Evolutionary conservation across 2,888 invertebrate genomes (phyloP), one percentile per base, ranked within the genome.

Genomic region (Hypsopygia costalis): DNA sequence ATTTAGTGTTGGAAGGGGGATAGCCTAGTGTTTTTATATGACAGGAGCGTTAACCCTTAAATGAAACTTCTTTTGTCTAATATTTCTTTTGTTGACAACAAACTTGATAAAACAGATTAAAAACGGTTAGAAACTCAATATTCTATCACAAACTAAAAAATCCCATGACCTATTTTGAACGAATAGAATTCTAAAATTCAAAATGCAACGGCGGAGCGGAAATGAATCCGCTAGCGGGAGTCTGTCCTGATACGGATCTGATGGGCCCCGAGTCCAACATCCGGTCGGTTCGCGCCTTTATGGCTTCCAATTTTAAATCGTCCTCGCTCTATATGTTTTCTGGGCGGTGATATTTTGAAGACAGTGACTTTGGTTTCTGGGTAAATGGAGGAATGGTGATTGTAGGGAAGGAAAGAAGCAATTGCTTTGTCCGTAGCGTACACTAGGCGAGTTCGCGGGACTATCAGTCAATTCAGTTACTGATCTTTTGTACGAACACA

Each of bases 221-320:
- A 86, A 86, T 86, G 85, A 86, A 86, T 81, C 75, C 80, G 77
- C 71, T 75, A 72, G 80, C 77, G 75, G 73, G 68, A 79, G 75
- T 75, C 79, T 75, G 73, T 72, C 69, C 65, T 77, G 86, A 86
- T 86, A 86, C 68, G 67, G 85, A 86, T 86, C 86, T 82, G 83
- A 82, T 85, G 77, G 81, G 81, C 78, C 69, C 67, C 70, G 68
- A 70, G 75, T 75, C 74, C 72, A 74, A 79, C 81, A 73, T 83
- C 83, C 85, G 82, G 79, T 66, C 66, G 73, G 74, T 78, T 80
- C 75, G 78, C 78, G 81, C 79, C 70, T 85, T 86, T 83, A 83
- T 79, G 71, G 76, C 65, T 81, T 83, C 80, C 80, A 82, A 81
- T 83, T 82, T 81, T 69, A 69, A 77, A 80, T 77, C 71, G 66